Evolutionary conservation across 2,113 vertebrate genomes (phyloP), one percentile per base, ranked within the genome.

Genomic region (Carlito syrichta): DNA sequence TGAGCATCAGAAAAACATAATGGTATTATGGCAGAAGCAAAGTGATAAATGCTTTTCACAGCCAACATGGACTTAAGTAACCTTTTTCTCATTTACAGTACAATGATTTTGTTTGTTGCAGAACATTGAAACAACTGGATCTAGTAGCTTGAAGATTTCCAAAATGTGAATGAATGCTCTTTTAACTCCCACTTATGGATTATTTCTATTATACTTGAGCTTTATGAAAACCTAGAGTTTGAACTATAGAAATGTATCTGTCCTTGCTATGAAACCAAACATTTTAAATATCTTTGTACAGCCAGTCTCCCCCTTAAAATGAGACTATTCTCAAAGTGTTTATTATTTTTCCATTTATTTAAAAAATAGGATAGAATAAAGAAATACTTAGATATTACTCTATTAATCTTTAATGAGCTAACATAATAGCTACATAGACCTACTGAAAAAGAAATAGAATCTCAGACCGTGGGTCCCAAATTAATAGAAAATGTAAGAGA

Each of bases 111-210:
- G 50, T 93, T 95, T 56, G 27, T 83, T 48, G 58, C 45, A 68
- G n/a, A 95, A 84, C 93, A 94, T 74, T 89, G 94, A 94, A 94
- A 81, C 35, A 76, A 86, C 48, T 77, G 9, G 45, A 30, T 94
- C 17, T 43, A 81, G n/a, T 76, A 83, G 23, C 58, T 66, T 94
- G 13, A 60, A 89, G 56, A 91, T 93, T 91, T 91, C 62, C 4
- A 86, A 94, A 95, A 38, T 79, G 48, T 76, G 27, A 93, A 52
- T 25, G 22, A 86, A 94, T 52, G 25, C 32, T 62, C 86, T 74
- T 96, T 89, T 30, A 83, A 54, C 19, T 71, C 35, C 30, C 27
- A 19, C 73, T 79, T 96, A 20, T 45, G 38, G 76, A 35, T 86
- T 86, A 62, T 88, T 76, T 92, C 32, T 54, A 6, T 58, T 81